These are phyloP conservation scores for Anisognathus igniventris DNA, from an alignment of 2,797 vertebrate genomes.

Conservation along the genomic window DNA sequence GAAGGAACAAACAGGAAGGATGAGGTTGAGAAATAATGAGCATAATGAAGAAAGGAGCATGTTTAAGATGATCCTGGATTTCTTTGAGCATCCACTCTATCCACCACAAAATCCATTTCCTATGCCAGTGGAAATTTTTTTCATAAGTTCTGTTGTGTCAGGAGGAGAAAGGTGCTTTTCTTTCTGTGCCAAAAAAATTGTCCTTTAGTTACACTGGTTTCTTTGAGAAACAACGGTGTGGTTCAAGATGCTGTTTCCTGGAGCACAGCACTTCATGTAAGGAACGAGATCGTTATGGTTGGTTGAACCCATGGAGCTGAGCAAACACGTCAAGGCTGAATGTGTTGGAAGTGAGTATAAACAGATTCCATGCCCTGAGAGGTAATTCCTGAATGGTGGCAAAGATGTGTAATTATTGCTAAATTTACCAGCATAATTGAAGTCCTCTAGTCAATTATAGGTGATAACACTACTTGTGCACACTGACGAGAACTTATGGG, in stretches of 20 bases:
- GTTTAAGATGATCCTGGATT: neutral
- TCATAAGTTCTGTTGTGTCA: neutral
- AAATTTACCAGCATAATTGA: constrained; percentile 37
- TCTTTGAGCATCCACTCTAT: neutral
- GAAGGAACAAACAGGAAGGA: neutral
- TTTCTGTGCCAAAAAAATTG: neutral
- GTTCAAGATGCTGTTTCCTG: neutral
- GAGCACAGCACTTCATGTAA: neutral
- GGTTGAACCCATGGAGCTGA: neutral
- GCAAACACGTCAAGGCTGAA: neutral
- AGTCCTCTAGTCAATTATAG: neutral
- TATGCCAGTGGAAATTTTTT: neutral
- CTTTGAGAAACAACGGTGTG: neutral
- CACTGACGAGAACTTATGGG: neutral
- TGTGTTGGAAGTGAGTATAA: neutral
- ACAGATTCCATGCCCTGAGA: constrained; percentile 32
- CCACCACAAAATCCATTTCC: neutral
- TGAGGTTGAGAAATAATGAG: neutral
- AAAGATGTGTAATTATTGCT: constrained; percentile 33
- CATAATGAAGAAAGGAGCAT: neutral
- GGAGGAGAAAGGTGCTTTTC: neutral
- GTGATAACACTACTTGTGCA: neutral
- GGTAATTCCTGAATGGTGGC: constrained; percentile 8
- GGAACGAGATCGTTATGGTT: fast-evolving
- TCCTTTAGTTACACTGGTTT: neutral